These are phyloP conservation scores for Trididemnum clinides DNA, from an alignment of 23 tunicate genomes.

Conservation along the genomic window DNA sequence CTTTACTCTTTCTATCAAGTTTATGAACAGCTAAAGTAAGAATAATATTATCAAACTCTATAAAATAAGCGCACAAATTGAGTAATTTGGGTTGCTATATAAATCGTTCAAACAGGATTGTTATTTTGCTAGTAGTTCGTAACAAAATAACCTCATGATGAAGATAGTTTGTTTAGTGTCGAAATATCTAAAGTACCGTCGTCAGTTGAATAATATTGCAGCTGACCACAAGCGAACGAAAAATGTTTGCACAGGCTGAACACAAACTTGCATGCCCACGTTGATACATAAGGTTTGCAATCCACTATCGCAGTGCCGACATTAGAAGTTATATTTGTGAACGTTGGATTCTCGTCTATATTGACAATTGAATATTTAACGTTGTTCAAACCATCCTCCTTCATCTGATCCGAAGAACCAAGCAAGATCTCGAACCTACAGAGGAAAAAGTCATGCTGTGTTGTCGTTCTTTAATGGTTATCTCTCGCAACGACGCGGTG, in stretches of 20 bases:
- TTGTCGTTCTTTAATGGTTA: too few species aligned
- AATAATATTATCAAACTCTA: too few species aligned
- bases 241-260: constrained; percentile 36
- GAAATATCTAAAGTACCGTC: constrained; percentile 7
- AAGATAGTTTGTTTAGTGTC: too few species aligned
- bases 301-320: constrained; percentile 57
- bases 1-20: too few species aligned
- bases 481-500: too few species aligned
- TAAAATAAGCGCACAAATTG: too few species aligned
- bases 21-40: too few species aligned
- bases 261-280: constrained; percentile 19
- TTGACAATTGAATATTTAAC: constrained; percentile 25
- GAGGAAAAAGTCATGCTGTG: too few species aligned
- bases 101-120: too few species aligned
- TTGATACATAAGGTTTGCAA: constrained; percentile 37
- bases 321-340: constrained; percentile 58
- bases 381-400: constrained; percentile 45
- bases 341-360: background rate
- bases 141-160: too few species aligned
- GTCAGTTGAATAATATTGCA: constrained; percentile 51
- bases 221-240: background rate
- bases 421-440: constrained; percentile 20
- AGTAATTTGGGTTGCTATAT: too few species aligned
- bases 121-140: too few species aligned
- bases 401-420: constrained; percentile 18